Conservation (phyloP, 1,140 invertebrate species). For the Metaphire vulgaris region DNA sequence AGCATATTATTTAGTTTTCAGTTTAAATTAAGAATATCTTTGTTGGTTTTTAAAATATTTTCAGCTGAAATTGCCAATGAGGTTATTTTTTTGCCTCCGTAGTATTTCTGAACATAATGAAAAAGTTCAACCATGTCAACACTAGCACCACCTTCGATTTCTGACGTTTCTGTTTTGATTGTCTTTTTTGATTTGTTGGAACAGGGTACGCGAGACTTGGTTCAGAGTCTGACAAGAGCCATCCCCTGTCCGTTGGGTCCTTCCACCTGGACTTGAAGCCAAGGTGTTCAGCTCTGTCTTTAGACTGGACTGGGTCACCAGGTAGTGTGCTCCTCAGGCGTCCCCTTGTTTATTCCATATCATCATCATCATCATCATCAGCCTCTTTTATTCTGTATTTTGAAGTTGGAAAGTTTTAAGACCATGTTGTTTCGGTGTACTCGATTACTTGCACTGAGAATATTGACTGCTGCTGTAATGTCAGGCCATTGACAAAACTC, state of each 20-base stretch:
- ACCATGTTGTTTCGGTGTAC: background rate
- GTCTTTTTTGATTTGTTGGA: too few species aligned
- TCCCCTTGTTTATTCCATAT: too few species aligned
- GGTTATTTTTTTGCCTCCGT: too few species aligned
- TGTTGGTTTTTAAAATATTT: too few species aligned
- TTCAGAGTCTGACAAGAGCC: slow-evolving; percentile 79
- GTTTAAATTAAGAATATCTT: too few species aligned
- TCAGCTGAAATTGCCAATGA: too few species aligned
- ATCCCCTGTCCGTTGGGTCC: slow-evolving; percentile 85
- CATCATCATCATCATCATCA: too few species aligned
- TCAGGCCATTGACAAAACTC: too few species aligned
- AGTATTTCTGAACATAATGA: too few species aligned
- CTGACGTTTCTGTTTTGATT: slow-evolving; percentile 53
- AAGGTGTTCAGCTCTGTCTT: slow-evolving; percentile 91
- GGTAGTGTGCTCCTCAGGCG: slow-evolving; percentile 47
- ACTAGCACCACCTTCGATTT: too few species aligned
- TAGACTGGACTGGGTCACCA: slow-evolving; percentile 90
- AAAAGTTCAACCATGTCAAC: too few species aligned
- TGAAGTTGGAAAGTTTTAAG: background rate
- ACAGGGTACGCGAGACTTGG: slow-evolving; percentile 83
- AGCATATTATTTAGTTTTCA: too few species aligned
- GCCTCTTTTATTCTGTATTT: background rate
- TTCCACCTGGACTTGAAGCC: slow-evolving; percentile 86
- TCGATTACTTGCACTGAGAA: background rate
- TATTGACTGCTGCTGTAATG: background rate